These are phyloP conservation scores for Drosophila austrosaltans DNA, from an alignment of 2,888 invertebrate species.

Conservation along the genomic window DNA sequence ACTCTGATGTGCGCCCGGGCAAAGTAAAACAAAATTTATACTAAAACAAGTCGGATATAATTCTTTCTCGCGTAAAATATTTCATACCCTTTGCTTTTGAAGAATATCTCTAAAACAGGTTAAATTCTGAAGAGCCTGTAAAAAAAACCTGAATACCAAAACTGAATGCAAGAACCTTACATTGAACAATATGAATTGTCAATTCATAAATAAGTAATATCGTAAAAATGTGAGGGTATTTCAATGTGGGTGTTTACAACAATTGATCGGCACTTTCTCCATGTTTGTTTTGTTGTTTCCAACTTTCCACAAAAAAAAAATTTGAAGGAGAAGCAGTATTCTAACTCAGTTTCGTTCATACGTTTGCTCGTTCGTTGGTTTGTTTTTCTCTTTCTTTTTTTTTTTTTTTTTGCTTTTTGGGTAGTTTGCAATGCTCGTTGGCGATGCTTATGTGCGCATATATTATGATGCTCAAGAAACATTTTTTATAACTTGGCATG, in stretches of 20 bases:
- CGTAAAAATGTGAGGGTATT: not conserved
- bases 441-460: constrained; percentile 74
- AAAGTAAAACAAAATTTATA: constrained; percentile 26
- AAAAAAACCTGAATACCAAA: too few relatives aligned
- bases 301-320: constrained; percentile 32
- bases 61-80: not conserved
- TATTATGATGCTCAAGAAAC: constrained; percentile 71
- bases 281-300: constrained; percentile 50
- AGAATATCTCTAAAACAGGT: not conserved
- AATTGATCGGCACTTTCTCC: constrained; percentile 10
- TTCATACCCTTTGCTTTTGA: not conserved
- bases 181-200: too few relatives aligned
- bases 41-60: constrained; percentile 1
- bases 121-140: not conserved
- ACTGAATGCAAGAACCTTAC: too few relatives aligned
- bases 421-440: constrained; percentile 40
- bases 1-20: constrained; percentile 21
- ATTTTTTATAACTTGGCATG: constrained; percentile 73
- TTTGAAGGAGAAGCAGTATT: constrained; percentile 5
- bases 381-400: not conserved
- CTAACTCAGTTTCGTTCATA: constrained; percentile 31
- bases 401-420: not conserved
- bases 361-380: constrained; percentile 7
- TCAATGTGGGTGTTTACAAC: constrained; percentile 28
- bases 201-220: too few relatives aligned